A percentile compares a stretch with the other conserved stretches of the same genome.
These are phyloP conservation scores for Tyrannus savana DNA, from an alignment of 2,113 vertebrate genomes.

Conservation along the genomic window DNA sequence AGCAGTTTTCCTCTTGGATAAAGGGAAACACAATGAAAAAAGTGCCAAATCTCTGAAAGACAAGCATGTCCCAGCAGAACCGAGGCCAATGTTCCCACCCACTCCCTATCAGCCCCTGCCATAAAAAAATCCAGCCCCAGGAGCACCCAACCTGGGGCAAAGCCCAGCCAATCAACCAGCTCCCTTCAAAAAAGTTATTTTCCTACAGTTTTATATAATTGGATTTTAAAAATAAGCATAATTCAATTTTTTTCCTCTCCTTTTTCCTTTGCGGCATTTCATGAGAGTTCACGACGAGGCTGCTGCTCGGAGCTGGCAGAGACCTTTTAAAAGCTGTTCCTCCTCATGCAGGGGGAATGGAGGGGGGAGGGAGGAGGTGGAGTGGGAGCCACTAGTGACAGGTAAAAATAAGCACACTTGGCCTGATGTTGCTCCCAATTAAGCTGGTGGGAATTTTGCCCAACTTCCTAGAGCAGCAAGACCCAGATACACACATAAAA, in stretches of 20 bases:
- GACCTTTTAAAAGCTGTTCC: not conserved
- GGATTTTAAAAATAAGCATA: slow-evolving; percentile 7
- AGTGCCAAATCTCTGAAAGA: not conserved
- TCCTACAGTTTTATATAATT: not conserved
- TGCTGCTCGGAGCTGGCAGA: not conserved
- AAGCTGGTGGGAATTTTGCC: slow-evolving; percentile 19
- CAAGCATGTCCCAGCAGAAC: not conserved
- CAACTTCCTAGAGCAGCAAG: not conserved
- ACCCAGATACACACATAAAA: not conserved
- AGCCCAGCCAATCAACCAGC: not conserved
- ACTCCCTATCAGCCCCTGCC: not conserved
- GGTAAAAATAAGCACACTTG: slow-evolving; percentile 54
- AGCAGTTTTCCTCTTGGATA: not conserved
- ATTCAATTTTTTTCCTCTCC: not conserved
- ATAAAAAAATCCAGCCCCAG: not conserved
- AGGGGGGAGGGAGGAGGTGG: not conserved
- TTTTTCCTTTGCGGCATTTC: not conserved
- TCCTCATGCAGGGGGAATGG: not conserved
- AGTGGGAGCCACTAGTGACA: not conserved
- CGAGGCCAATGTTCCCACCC: not conserved
- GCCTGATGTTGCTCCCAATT: slow-evolving; percentile 49
- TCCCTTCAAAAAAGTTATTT: not conserved
- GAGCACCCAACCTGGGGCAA: not conserved
- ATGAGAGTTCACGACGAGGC: not conserved
- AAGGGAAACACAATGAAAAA: not conserved